Conservation (phyloP, 2,113 vertebrate species). For the Empidonax traillii region DNA sequence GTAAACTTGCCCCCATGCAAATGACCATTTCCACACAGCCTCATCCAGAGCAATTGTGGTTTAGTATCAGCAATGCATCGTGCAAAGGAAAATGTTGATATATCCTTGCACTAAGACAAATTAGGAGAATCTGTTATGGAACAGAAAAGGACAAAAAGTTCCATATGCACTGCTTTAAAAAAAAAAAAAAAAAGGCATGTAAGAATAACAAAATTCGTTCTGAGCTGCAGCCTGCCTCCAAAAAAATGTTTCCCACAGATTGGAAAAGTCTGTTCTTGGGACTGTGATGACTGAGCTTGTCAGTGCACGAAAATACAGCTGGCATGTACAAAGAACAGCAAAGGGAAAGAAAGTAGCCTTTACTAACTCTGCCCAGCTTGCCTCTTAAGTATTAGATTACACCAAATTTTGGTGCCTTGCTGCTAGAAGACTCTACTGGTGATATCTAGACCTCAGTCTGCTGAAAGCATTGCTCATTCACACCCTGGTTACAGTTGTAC, state of each 20-base stretch:
- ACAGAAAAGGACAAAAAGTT: background rate
- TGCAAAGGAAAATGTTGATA: background rate
- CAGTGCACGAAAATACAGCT: background rate
- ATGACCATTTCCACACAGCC: background rate
- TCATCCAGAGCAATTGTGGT: background rate
- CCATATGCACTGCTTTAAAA: background rate
- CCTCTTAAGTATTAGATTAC: background rate
- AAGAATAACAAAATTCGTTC: background rate
- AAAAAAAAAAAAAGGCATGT: background rate
- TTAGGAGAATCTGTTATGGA: background rate
- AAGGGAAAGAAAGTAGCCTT: background rate
- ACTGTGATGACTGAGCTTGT: slow-evolving; percentile 16
- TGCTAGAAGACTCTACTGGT: background rate
- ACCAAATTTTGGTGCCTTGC: background rate
- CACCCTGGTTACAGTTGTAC: background rate
- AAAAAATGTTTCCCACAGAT: background rate
- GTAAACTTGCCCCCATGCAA: background rate
- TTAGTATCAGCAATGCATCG: background rate
- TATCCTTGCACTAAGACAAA: background rate
- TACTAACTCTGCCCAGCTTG: background rate
- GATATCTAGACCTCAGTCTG: background rate
- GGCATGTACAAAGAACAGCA: background rate
- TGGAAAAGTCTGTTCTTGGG: slow-evolving; percentile 14
- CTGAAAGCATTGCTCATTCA: background rate
- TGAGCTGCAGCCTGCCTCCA: background rate